phyloP scores from a whole-genome alignment of 2,797 vertebrate species.

The Podarcis lilfordi region DNA sequence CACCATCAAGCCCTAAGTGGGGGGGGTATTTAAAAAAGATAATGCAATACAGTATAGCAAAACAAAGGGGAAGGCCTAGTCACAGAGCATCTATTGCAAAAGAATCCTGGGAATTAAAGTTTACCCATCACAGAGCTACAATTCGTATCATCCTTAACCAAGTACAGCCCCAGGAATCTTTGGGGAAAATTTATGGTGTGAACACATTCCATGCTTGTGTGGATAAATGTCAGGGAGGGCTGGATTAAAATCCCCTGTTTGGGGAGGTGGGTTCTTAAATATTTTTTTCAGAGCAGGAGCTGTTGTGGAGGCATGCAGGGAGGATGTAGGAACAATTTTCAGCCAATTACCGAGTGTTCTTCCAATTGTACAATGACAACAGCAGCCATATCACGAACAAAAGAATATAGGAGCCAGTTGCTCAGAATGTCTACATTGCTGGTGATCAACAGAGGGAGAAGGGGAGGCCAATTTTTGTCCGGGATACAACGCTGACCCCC shows the following conservation, averaged over 20 bases:
- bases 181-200: no score
- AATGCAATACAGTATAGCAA: no score
- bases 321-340: background rate
- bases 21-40: no score
- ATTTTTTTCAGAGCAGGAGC: background rate
- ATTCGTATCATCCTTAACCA: no score
- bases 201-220: background rate
- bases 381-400: background rate
- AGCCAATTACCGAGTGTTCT: background rate
- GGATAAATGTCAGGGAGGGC: background rate
- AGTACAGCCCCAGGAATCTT: no score
- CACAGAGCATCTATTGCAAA: no score
- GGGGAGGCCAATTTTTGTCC: background rate
- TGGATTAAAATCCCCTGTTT: no score
- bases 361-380: background rate
- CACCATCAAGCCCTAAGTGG: no score
- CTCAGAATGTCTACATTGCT: background rate
- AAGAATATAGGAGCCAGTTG: no score
- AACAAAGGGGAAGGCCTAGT: no score
- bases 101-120: no score
- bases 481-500: background rate
- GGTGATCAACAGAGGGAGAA: background rate
- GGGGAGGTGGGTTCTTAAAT: background rate
- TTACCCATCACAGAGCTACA: no score
- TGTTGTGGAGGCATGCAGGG: background rate